phyloP scores from a whole-genome alignment of 2,888 invertebrate species.

The Trilocha varians region DNA sequence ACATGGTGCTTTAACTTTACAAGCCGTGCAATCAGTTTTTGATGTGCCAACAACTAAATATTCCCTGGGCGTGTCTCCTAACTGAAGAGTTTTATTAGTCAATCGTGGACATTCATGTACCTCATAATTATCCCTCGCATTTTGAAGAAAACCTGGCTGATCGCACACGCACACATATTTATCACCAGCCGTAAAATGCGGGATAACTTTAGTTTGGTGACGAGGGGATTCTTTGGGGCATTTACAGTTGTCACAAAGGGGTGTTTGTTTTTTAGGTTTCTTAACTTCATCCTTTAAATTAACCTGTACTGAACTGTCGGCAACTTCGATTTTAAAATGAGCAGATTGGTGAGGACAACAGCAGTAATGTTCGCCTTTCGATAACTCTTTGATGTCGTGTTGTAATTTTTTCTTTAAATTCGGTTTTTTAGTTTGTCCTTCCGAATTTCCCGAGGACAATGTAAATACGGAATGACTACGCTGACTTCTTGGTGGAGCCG shows the following conservation, averaged over 20 bases:
- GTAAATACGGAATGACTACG: constrained; percentile 64
- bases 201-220: constrained; percentile 16
- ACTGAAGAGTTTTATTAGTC: constrained; percentile 26
- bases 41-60: constrained; percentile 18
- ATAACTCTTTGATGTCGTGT: constrained; percentile 26
- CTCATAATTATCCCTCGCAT: constrained; percentile 36
- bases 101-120: constrained; percentile 48
- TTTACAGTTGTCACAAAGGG: constrained; percentile 15
- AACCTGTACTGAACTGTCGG: constrained; percentile 53
- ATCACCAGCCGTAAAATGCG: constrained; percentile 28
- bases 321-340: constrained; percentile 27
- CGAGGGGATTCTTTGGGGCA: constrained; percentile 16
- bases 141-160: constrained; percentile 23
- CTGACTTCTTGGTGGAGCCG: constrained; percentile 29
- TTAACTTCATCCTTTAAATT: constrained; percentile 27
- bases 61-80: constrained; percentile 16
- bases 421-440: constrained; percentile 29
- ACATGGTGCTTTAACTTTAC: constrained; percentile 9
- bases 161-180: constrained; percentile 51
- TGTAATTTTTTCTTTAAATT: constrained; percentile 37
- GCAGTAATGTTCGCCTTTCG: constrained; percentile 37
- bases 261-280: constrained; percentile 8
- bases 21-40: constrained; percentile 7
- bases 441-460: constrained; percentile 50
- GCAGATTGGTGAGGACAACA: constrained; percentile 36